Percentiles rank a stretch among this genome's conserved stretches.
phyloP scores from a whole-genome alignment of 2,797 vertebrate genomes.

The Sebastes taczanowskii region DNA sequence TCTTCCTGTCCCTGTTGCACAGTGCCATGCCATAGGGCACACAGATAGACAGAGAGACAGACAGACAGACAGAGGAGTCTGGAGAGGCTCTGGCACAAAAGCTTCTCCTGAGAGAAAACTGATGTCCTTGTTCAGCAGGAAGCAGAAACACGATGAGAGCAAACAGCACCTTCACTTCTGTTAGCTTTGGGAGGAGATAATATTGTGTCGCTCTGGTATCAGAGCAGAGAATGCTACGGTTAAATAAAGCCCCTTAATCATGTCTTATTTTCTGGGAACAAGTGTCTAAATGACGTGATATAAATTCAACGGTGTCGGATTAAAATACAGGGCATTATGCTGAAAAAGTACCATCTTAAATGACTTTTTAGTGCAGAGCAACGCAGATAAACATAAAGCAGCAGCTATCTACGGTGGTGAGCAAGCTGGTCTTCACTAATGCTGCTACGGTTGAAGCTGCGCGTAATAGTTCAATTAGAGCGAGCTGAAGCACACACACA shows the following conservation, averaged over 20 bases:
- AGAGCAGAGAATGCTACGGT: not conserved
- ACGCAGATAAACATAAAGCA: not conserved
- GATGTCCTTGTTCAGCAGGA: conserved; percentile 19
- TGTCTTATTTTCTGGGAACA: not conserved
- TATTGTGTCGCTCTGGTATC: not conserved
- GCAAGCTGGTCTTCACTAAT: not conserved
- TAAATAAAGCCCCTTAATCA: not conserved
- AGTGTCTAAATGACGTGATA: not conserved
- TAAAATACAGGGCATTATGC: not conserved
- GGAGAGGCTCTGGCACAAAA: conserved; percentile 6
- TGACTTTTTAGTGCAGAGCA: not conserved
- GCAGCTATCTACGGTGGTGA: not conserved
- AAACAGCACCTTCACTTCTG: not conserved
- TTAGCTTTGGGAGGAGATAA: not conserved
- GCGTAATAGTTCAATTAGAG: not conserved
- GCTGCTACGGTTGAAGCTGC: not conserved
- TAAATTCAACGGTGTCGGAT: not conserved
- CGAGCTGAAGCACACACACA: not conserved
- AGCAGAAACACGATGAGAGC: not conserved
- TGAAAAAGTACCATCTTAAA: not conserved
- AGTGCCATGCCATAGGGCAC: not conserved
- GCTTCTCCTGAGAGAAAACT: conserved; percentile 21
- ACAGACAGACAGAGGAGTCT: not conserved
- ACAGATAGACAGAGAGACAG: not conserved
- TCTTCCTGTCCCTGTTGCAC: not conserved